Evolutionary conservation across 2,888 invertebrate species (phyloP), one percentile per base, ranked within the genome.

Genomic region (Sceliomorpha sp.): DNA sequence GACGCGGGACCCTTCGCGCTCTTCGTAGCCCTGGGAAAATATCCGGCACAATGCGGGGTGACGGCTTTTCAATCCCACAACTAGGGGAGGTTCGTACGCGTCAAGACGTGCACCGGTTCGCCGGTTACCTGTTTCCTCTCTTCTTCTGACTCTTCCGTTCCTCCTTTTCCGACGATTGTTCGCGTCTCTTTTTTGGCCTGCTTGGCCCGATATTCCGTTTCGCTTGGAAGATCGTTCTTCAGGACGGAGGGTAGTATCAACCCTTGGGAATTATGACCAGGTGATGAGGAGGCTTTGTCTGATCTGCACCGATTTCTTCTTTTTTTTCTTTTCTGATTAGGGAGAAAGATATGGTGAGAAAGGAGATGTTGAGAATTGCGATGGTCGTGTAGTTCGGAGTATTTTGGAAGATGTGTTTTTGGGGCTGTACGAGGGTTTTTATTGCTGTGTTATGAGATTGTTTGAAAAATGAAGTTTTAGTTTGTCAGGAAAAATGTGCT

Each of bases 11-110:
- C 62, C 71, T 60, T 72, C 12, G 44, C 15, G 10, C 10, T 27
- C 27, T 37, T 71, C 77, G 74, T 73, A 76, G 74, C 79, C 80
- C 80, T 84, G 84, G 83, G 84, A 84, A 84, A 84, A 82, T 82
- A 77, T 75, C 70, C 60, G 20, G 56, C 60, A 77, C 79, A 77
- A 79, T 80, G 75, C 74, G 51, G 48, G 53, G 44, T 37, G 26
- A 31, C 26, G 36, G 62, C 42, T 42, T 44, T 56, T 58, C 42
- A 48, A 40, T 58, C 31, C 29, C 12, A 2, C 29, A 29, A 60
- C 42, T 40, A 37, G 63, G 59, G 59, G 45, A 47, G 24, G 15
- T 29, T 15, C 39, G n/a, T 39, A 50, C 26, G 45, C 14, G 40
- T 31, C 40, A 51, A 56, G 60, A 64, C 47, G 55, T 56, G 56